Evolutionary conservation across 2,113 vertebrate genomes (phyloP).

Genomic region (Zosterops pallidus): DNA sequence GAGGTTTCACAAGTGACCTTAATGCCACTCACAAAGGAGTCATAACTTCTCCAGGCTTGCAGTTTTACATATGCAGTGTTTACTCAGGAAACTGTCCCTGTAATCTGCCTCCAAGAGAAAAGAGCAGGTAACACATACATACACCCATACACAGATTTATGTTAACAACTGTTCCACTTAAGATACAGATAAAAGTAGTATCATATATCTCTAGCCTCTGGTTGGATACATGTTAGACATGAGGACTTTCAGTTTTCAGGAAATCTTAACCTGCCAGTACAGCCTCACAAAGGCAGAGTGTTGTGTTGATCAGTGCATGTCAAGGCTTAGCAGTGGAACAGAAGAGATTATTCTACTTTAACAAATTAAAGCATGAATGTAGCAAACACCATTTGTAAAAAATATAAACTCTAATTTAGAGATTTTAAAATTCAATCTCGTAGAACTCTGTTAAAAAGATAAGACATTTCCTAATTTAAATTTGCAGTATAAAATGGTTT

Average conservation of each 20-base stretch:
- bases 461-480: background rate
- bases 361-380: background rate
- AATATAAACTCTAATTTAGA: background rate
- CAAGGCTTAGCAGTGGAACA: background rate
- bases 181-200: background rate
- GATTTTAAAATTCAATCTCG: background rate
- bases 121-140: background rate
- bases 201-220: background rate
- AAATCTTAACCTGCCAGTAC: background rate
- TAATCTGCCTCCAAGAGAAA: background rate
- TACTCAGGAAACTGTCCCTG: background rate
- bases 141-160: background rate
- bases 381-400: background rate
- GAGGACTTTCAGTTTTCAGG: background rate
- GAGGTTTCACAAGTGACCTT: background rate
- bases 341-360: background rate
- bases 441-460: background rate
- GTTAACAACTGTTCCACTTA: background rate
- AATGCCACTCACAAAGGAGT: background rate
- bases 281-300: background rate
- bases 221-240: background rate
- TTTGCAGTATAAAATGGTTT: background rate
- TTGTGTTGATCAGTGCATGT: background rate
- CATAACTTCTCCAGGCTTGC: background rate
- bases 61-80: background rate